These are phyloP conservation scores for Boloria euphrosyne DNA, from an alignment of 2,888 invertebrate genomes.

Conservation along the genomic window DNA sequence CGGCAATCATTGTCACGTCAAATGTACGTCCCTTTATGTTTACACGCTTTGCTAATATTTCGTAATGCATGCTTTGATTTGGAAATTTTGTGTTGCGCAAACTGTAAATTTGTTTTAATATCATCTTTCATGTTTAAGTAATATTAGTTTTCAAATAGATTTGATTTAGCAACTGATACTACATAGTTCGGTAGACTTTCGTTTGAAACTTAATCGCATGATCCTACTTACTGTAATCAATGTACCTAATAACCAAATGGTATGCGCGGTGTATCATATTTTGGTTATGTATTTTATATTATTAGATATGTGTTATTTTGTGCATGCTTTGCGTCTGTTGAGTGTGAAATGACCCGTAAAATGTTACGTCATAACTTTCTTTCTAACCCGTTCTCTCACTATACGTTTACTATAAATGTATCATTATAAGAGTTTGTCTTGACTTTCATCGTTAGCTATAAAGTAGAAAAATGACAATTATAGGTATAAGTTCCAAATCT, in stretches of 20 bases:
- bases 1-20: constrained; percentile 87
- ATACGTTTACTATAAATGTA: too few species aligned
- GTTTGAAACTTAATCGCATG: not conserved
- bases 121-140: too few species aligned
- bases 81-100: not conserved
- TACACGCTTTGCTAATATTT: constrained; percentile 37
- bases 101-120: too few species aligned
- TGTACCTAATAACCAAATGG: not conserved
- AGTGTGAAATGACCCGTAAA: not conserved
- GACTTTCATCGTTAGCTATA: too few species aligned
- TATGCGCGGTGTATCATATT: constrained; percentile 2
- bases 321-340: constrained; percentile 1
- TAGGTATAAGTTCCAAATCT: too few species aligned
- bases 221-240: not conserved
- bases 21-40: constrained; percentile 80
- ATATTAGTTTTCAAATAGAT: too few species aligned
- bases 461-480: too few species aligned
- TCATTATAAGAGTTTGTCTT: too few species aligned
- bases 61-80: constrained; percentile 28
- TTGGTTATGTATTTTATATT: constrained; percentile 2
- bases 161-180: too few species aligned
- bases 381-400: not conserved
- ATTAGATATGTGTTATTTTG: not conserved
- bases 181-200: too few species aligned
- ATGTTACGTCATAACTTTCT: not conserved